Evolutionary conservation across 2,888 invertebrate genomes (phyloP), one percentile per base, ranked within the genome.

Genomic region (Nysson spinosus): DNA sequence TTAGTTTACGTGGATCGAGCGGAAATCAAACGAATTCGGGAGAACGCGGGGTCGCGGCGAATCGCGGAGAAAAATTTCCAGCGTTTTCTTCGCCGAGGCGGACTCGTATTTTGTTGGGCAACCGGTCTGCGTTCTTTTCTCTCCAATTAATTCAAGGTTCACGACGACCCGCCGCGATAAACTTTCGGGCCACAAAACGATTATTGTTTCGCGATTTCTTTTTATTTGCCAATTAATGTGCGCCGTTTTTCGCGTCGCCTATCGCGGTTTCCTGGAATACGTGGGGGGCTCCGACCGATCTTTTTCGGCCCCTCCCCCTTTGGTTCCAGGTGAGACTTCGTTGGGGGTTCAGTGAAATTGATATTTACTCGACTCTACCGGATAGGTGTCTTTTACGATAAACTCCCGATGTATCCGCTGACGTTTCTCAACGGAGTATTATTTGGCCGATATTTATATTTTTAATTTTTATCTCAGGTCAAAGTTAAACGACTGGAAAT

Each of bases 141-240:
- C 22, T 12, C 28, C 54, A 71, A 71, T 71, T 67, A 56, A 44
- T 12, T 7, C 30, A 16, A 51, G 16, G 58, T 47, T 51, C 43
- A 16, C 35, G 28, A 14, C 12, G 50, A 19, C 40, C 47, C 22
- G 12, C 22, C 16, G 43, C 42, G 75, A 75, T 75, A 69, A 75
- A 75, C 75, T 75, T 76, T 75, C 62, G 70, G 73, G 58, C 65
- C 69, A 64, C 37, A 22, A 47, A 40, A 52, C 42, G 75, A 74
- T 75, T 62, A 51, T 61, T 65, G 51, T 60, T 66, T 12, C 32
- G 44, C 17, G 51, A 39, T 30, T 75, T 20, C 28, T 57, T 64
- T 63, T 49, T 22, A 34, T 19, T 12, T n/a, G 19, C 39, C 30
- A 20, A 50, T 26, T 24, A 43, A 19, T 20, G 24, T 26, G 17